Base-by-base conservation (phyloP, 2,113 vertebrate genomes). In the Atlantisia rogersi region DNA sequence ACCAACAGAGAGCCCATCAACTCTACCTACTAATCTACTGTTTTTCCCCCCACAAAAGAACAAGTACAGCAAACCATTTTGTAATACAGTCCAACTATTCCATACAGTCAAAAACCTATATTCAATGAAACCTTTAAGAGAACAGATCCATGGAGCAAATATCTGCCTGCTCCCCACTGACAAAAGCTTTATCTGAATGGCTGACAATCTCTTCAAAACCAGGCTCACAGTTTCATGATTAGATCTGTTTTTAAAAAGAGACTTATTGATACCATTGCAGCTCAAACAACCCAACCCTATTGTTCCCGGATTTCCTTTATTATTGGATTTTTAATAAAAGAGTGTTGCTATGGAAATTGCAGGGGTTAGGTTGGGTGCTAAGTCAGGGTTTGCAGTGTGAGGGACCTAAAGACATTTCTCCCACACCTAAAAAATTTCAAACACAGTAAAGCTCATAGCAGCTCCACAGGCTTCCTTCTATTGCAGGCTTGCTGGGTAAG, bases 181-280 rank as follows among this genome's bases (percentile, higher is more conserved):
- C 14, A 79, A 71, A 71, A 75, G 2, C 5, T 22, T 14, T 11
- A 79, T 9, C 39, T 50, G 80, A 62, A 80, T 21, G 24, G 35
- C 3, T 70, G 32, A 60, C 52, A 74, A 37, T 32, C 35, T 53
- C 70, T 60, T 74, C 65, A 82, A 79, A 95, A 69, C 37, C 11
- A 82, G 52, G 20, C 26, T 35, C 46, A 32, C 16, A 35, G 24
- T 70, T 80, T 58, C 55, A 32, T 40, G 60, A 60, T 7, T 29
- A 15, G 24, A 32, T 64, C 24, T 56, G 21, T 19, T 74, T 44
- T n/a, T 31, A 69, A 68, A 19, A 79, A 76, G 28, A 56, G 14
- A 68, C 2, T 1, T 52, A 46, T 16, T 2, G 2, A 16, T 42
- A 68, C 26, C 28, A 17, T 13, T 65, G 42, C 0, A 2, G 24